Evolutionary conservation across 2,797 vertebrate species (phyloP).

Genomic region (Balearica regulorum): DNA sequence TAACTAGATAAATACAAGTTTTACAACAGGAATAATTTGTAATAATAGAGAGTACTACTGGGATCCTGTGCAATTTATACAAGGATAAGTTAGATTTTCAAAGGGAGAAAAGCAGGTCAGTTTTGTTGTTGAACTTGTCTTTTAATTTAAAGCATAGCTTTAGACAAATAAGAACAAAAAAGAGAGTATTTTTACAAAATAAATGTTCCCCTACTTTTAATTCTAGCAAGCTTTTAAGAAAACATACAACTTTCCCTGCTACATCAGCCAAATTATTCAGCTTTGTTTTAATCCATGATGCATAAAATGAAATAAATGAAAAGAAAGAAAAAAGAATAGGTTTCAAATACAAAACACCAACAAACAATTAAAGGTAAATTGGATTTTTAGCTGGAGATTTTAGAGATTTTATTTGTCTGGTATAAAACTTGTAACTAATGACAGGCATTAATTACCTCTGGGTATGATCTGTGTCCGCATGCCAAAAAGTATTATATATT

Average conservation of each 20-base stretch:
- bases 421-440: background rate
- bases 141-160: background rate
- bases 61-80: background rate
- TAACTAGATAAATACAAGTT: background rate
- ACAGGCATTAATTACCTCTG: background rate
- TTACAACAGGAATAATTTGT: background rate
- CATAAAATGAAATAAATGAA: background rate
- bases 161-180: background rate
- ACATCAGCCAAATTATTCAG: background rate
- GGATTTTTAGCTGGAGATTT: background rate
- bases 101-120: background rate
- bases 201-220: background rate
- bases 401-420: background rate
- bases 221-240: background rate
- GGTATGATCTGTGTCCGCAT: background rate
- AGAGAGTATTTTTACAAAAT: background rate
- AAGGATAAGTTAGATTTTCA: background rate
- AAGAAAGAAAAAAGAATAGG: background rate
- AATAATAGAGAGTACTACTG: background rate
- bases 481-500: background rate
- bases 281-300: background rate
- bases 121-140: background rate
- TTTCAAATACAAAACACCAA: background rate
- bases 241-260: background rate
- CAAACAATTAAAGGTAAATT: background rate